Percentiles rank a stretch among this genome's conserved stretches.
Conservation (phyloP, 2,888 invertebrate species). For the Belgica antarctica region DNA sequence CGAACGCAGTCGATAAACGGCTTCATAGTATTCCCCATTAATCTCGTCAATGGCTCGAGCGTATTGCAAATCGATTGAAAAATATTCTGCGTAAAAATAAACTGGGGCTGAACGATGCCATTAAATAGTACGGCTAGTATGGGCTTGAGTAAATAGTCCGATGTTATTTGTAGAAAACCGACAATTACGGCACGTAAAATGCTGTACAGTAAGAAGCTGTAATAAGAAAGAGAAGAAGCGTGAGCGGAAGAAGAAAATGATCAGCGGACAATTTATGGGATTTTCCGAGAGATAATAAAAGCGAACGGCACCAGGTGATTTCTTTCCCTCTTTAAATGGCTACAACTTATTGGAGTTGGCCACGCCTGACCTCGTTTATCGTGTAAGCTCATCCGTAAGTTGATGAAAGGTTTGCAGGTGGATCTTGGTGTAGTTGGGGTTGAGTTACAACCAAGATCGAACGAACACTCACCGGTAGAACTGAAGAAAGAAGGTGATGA, state of each 20-base stretch:
- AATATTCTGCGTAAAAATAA: slow-evolving; percentile 65
- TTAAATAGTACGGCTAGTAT: slow-evolving; percentile 63
- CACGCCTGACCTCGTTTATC: too few species aligned
- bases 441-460: too few species aligned
- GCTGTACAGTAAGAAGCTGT: slow-evolving; percentile 60
- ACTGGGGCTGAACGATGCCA: slow-evolving; percentile 65
- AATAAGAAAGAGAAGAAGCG: slow-evolving; percentile 45
- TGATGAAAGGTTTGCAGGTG: too few species aligned
- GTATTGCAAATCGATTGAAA: slow-evolving; percentile 63
- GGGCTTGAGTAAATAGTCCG: slow-evolving; percentile 70
- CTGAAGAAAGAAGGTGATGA: slow-evolving; percentile 63
- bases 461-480: slow-evolving; percentile 57
- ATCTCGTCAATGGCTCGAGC: slow-evolving; percentile 60
- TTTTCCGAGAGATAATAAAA: too few species aligned
- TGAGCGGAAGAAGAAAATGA: too few species aligned
- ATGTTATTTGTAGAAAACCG: slow-evolving; percentile 61
- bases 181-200: slow-evolving; percentile 61
- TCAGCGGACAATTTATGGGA: too few species aligned
- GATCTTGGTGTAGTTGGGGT: too few species aligned
- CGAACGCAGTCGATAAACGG: neutral
- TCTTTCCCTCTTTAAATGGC: too few species aligned
- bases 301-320: too few species aligned
- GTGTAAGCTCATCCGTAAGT: too few species aligned
- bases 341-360: too few species aligned
- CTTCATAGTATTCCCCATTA: neutral